Base-by-base conservation (phyloP, 1,140 invertebrate species). In the Eufriesea mexicana region DNA sequence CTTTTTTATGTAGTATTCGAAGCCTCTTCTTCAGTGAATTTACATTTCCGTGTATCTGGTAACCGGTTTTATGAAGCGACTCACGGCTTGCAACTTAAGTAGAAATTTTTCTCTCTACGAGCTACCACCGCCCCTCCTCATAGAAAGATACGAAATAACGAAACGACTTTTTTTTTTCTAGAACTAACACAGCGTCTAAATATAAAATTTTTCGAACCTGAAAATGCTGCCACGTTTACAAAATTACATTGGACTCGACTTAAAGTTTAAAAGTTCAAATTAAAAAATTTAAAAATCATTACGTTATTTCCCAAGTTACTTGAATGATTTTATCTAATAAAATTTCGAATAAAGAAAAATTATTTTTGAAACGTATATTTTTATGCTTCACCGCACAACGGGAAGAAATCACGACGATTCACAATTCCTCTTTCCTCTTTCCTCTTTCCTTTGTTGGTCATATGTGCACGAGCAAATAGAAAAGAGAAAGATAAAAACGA, bases 51-150 rank as follows among this genome's bases (percentile, higher is more conserved):
- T 71, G 71, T 84, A 74, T 81, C 72, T 57, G 61, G 45, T 49
- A 84, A 84, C 83, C 79, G 83, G 83, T 84, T 84, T 82, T 76
- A 82, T 81, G 79, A 82, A 82, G 25, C 79, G 55, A n/a, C 73
- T 82, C 75, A 64, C 49, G 55, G 57, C 67, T 79, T 83, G 66
- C 81, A 83, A 79, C 57, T 83, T 79, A 83, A 79, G 81, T 47
- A 83, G 75, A 14, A 62, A 54, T 68, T 79, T 79, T 83, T 83
- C 75, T 82, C 62, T 25, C 55, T 67, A 67, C 62, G 47, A 79
- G 57, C 71, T 71, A 64, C 54, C 78, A 28, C 28, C 35, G 20
- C 59, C 49, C 14, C 35, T 2, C 25, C 42, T 20, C 0, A 7
- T 49, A 16, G n/a, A 23, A n/a, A 49, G 51, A 59, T 45, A 35